Percentiles rank a stretch among this genome's conserved stretches.
Evolutionary conservation across 2,797 vertebrate genomes (phyloP).

Genomic region (Sarcoramphus papa): DNA sequence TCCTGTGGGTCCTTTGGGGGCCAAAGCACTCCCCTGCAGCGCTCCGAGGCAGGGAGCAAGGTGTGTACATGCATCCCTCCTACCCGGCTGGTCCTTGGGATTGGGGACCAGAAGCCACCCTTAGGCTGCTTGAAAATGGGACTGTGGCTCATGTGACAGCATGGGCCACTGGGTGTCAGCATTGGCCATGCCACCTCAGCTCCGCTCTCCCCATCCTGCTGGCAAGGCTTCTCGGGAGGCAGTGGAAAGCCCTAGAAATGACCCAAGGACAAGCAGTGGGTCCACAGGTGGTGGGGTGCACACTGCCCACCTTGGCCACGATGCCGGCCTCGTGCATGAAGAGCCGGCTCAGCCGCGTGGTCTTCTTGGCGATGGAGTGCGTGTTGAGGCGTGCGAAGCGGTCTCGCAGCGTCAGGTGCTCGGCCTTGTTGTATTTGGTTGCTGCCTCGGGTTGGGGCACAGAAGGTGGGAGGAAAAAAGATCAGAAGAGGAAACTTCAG

Average conservation of each 20-base stretch:
- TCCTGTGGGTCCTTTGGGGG: background rate
- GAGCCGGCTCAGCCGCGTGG: slow-evolving; percentile 84
- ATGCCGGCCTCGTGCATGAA: slow-evolving; percentile 92
- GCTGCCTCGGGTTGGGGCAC: slow-evolving; percentile 69
- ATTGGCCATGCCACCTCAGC: background rate
- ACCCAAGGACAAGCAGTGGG: background rate
- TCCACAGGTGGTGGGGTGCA: accelerated
- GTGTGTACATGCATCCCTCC: background rate
- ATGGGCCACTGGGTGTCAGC: background rate
- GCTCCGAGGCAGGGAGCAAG: background rate
- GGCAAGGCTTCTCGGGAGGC: accelerated
- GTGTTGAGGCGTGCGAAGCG: slow-evolving; percentile 87
- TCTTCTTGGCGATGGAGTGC: slow-evolving; percentile 95
- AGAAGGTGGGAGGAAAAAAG: background rate
- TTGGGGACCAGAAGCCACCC: background rate
- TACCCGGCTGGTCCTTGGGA: background rate
- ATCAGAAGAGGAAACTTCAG: background rate
- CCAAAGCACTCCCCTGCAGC: background rate
- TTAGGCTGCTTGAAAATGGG: background rate
- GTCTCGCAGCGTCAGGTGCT: slow-evolving; percentile 86
- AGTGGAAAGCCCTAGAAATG: background rate
- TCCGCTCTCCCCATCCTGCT: accelerated
- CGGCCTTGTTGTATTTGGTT: slow-evolving; percentile 88
- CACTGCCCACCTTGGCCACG: slow-evolving; percentile 78
- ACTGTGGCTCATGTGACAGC: background rate